These are phyloP conservation scores for Eupithecia inturbata DNA, from an alignment of 2,888 invertebrate genomes.

Conservation along the genomic window DNA sequence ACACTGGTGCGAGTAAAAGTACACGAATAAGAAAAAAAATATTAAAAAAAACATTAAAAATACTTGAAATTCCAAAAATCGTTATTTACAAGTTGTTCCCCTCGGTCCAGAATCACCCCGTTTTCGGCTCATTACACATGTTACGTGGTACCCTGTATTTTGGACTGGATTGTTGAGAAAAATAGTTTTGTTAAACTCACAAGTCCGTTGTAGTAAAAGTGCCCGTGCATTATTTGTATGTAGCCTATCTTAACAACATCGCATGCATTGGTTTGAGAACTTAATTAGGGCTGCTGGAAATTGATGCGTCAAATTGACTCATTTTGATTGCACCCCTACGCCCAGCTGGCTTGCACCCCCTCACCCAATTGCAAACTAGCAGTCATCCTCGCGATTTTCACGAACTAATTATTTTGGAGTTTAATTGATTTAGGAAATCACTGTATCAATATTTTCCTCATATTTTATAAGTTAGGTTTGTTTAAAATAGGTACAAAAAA, in stretches of 20 bases:
- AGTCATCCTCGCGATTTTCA: not conserved
- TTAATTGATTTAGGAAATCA: not conserved
- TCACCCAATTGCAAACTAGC: not conserved
- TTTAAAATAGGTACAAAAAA: not conserved
- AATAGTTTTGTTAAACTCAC: no score
- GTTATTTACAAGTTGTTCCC: no score
- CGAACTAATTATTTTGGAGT: not conserved
- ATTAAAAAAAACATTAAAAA: no score
- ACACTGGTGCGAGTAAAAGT: no score
- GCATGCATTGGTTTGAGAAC: conserved; percentile 14
- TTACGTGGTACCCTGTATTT: no score
- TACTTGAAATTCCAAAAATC: no score
- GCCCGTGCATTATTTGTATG: not conserved
- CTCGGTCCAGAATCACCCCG: no score
- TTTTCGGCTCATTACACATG: no score
- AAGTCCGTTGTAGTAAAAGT: not conserved
- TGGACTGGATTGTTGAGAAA: no score
- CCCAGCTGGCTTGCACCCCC: not conserved
- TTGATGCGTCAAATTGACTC: conserved; percentile 55
- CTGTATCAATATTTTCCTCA: not conserved
- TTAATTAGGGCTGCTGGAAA: conserved; percentile 52
- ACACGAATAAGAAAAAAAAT: no score
- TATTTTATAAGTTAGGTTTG: not conserved
- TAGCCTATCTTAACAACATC: not conserved
- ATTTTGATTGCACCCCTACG: conserved; percentile 20